Conservation (phyloP, 2,113 vertebrate species). For the Microtus pennsylvanicus region DNA sequence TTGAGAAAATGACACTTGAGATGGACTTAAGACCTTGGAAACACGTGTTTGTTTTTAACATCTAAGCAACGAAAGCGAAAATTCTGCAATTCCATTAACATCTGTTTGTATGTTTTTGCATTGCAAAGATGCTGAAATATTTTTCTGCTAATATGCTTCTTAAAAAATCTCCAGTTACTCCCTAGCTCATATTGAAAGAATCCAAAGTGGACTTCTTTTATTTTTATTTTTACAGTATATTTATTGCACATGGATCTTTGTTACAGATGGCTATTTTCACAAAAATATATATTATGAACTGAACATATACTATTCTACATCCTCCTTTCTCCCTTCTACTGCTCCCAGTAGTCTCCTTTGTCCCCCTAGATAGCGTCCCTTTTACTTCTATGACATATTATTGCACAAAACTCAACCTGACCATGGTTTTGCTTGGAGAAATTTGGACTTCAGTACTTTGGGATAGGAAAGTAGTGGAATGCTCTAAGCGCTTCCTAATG, state of each 20-base stretch:
- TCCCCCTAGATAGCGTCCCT: background rate
- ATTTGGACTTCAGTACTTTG: too few relatives aligned
- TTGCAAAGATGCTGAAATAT: background rate
- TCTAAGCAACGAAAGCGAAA: background rate
- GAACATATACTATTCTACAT: background rate
- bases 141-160: background rate
- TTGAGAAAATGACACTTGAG: background rate
- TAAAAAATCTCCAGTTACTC: conserved; percentile 6
- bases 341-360: background rate
- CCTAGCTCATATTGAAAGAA: background rate
- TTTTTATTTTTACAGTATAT: background rate
- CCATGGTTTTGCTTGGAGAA: too few relatives aligned
- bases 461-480: too few relatives aligned
- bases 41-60: conserved; percentile 25
- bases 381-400: background rate
- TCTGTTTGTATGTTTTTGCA: background rate
- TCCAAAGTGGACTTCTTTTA: background rate
- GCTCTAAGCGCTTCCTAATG: too few relatives aligned
- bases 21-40: background rate
- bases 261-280: background rate
- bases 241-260: background rate
- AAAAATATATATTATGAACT: background rate
- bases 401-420: too few relatives aligned
- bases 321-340: background rate
- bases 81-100: background rate